Conservation (phyloP, 1,140 invertebrate genomes). For the Macrostomum lignano region DNA sequence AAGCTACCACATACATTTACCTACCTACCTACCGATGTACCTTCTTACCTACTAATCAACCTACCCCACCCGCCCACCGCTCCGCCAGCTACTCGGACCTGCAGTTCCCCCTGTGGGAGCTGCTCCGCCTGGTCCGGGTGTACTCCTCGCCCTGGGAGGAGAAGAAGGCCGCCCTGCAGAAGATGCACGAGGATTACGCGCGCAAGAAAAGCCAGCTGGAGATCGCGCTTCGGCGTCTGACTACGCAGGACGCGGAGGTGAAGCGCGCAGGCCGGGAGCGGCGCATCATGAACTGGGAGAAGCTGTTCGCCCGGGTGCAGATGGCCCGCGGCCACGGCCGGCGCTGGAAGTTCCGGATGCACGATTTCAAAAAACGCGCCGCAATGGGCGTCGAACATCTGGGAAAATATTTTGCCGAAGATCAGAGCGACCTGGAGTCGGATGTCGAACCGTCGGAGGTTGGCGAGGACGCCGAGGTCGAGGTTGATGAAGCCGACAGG, state of each 20-base stretch:
- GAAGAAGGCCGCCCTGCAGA: conserved; percentile 22
- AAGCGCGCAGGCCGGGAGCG: conserved; percentile 20
- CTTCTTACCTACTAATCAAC: too few species aligned
- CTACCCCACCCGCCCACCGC: not conserved
- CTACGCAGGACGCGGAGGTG: conserved; percentile 20
- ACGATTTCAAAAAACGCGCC: conserved; percentile 23
- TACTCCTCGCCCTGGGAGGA: conserved; percentile 26
- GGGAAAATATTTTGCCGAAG: too few species aligned
- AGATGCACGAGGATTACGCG: conserved; percentile 24
- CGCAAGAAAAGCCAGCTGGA: conserved; percentile 23
- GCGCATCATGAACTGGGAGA: conserved; percentile 25
- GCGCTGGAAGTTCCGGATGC: conserved; percentile 25
- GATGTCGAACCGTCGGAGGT: too few species aligned
- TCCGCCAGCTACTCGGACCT: conserved; percentile 10
- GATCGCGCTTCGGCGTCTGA: conserved; percentile 21
- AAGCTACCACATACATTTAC: too few species aligned
- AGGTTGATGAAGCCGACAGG: too few species aligned
- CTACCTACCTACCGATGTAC: too few species aligned
- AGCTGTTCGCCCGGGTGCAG: conserved; percentile 20
- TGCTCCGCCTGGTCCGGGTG: conserved; percentile 19
- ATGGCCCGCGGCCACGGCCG: conserved; percentile 20
- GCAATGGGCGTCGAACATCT: too few species aligned
- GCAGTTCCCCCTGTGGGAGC: conserved; percentile 19
- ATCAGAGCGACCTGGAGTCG: too few species aligned
- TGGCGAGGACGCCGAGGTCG: too few species aligned